Evolutionary conservation across 1,140 invertebrate species (phyloP).

Genomic region (Drosophila neocordata): DNA sequence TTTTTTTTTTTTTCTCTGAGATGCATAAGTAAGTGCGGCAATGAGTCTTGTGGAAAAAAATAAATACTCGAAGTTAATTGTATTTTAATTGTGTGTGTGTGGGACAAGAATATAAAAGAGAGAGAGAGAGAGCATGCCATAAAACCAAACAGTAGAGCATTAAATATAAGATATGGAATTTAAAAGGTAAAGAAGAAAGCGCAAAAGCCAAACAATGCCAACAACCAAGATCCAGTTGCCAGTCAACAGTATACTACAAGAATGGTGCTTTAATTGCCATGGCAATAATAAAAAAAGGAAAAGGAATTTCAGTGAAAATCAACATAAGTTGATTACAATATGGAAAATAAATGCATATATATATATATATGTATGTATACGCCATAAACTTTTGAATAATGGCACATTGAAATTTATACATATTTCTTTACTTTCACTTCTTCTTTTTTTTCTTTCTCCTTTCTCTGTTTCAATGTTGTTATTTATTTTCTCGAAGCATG

Average conservation of each 20-base stretch:
- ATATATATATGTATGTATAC: neutral
- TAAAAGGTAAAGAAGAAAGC: neutral
- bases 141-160: neutral
- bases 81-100: constrained; percentile 62
- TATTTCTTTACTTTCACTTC: neutral
- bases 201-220: neutral
- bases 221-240: neutral
- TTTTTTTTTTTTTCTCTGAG: constrained; percentile 19
- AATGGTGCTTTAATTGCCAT: constrained; percentile 9
- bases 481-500: neutral
- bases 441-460: neutral
- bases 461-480: neutral
- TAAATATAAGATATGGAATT: neutral
- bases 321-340: constrained; percentile 1
- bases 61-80: constrained; percentile 48
- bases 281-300: no score
- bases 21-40: constrained; percentile 37
- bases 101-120: constrained; percentile 30
- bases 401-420: neutral
- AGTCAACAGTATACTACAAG: neutral
- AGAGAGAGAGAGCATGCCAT: constrained; percentile 25
- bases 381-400: constrained; percentile 2
- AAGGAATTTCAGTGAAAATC: constrained; percentile 3
- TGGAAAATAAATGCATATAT: neutral
- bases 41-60: constrained; percentile 22